phyloP scores from a whole-genome alignment of 2,113 vertebrate genomes.

The Alethe castanea region DNA sequence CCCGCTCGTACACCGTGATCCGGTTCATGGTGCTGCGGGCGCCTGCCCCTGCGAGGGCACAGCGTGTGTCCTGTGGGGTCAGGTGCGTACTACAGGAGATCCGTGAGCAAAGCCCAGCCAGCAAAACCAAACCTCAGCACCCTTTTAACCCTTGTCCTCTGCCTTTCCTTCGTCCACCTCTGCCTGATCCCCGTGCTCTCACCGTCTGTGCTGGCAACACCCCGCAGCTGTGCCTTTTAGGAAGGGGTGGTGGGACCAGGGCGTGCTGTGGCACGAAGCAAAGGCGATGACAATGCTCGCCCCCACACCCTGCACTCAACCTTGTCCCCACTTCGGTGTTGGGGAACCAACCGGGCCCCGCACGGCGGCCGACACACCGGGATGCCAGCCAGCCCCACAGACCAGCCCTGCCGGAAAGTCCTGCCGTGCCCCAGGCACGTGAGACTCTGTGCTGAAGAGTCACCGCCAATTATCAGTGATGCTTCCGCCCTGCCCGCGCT shows the following conservation, averaged over 20 bases:
- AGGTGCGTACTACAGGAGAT: fast-evolving
- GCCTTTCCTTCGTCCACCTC: neutral
- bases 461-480: neutral
- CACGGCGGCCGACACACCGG: fast-evolving
- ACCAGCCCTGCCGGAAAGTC: conserved; percentile 8
- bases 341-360: neutral
- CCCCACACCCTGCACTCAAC: neutral
- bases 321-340: neutral
- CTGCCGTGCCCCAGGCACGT: neutral
- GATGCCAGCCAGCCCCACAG: neutral
- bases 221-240: neutral
- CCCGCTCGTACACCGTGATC: conserved; percentile 30
- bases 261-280: fast-evolving
- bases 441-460: neutral
- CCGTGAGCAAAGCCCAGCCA: neutral
- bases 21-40: conserved; percentile 12
- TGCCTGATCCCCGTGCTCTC: fast-evolving
- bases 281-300: neutral
- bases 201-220: neutral
- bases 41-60: neutral
- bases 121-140: neutral
- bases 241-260: neutral
- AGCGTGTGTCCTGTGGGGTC: fast-evolving
- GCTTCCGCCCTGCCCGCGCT: neutral
- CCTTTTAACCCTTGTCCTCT: neutral